A percentile compares a stretch with the other conserved stretches of the same genome.
Evolutionary conservation across 2,888 invertebrate species (phyloP).

Genomic region (Seira sanloemensis): DNA sequence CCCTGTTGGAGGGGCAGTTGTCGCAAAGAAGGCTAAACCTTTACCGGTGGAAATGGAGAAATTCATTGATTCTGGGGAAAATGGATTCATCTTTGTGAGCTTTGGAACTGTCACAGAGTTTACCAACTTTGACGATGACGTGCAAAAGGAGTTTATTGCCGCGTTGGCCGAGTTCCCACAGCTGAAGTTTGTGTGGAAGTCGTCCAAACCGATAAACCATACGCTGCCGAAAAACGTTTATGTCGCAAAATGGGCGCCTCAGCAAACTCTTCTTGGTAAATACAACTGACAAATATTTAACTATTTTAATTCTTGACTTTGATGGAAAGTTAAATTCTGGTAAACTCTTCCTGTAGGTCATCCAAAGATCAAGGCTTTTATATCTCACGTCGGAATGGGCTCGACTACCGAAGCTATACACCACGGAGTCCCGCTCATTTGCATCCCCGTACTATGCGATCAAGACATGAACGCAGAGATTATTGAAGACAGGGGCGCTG

Average conservation of each 20-base stretch:
- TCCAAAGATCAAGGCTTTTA: slow-evolving; percentile 63
- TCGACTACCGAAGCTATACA: slow-evolving; percentile 43
- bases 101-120: slow-evolving; percentile 48
- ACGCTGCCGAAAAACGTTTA: slow-evolving; percentile 21
- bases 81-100: slow-evolving; percentile 44
- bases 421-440: slow-evolving; percentile 55
- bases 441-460: slow-evolving; percentile 61
- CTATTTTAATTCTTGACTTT: too few species aligned
- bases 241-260: slow-evolving; percentile 48
- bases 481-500: slow-evolving; percentile 37
- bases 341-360: too few species aligned
- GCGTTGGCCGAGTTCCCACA: slow-evolving; percentile 18
- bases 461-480: slow-evolving; percentile 67
- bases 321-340: too few species aligned
- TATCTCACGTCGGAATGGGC: slow-evolving; percentile 59
- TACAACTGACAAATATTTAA: too few species aligned
- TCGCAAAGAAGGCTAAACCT: not conserved
- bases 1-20: slow-evolving; percentile 56
- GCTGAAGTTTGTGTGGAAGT: slow-evolving; percentile 46
- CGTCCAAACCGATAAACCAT: not conserved
- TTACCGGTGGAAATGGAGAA: not conserved
- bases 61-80: slow-evolving; percentile 21
- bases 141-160: slow-evolving; percentile 21
- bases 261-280: slow-evolving; percentile 39
- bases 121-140: slow-evolving; percentile 19